Conservation (phyloP, 2,888 invertebrate species). For the Dryobota labecula region DNA sequence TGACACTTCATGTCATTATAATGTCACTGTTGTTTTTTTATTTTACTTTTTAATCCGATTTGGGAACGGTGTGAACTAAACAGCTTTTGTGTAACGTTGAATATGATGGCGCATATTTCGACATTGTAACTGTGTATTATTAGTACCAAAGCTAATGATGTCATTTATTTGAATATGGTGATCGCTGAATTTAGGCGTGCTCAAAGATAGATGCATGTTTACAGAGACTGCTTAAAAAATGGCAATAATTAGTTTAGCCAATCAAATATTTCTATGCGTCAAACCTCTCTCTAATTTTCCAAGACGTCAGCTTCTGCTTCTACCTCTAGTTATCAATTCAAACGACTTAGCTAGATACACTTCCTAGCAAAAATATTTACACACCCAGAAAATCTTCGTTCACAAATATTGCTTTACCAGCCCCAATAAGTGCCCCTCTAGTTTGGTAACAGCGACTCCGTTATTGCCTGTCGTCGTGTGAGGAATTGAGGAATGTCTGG, state of each 20-base stretch:
- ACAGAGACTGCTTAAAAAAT: not conserved
- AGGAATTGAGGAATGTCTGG: slow-evolving; percentile 69
- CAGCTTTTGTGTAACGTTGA: not conserved
- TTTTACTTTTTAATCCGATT: slow-evolving; percentile 18
- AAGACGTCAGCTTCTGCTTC: not conserved
- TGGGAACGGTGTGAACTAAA: not conserved
- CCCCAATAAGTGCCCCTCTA: slow-evolving; percentile 45
- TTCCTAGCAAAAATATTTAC: slow-evolving; percentile 17
- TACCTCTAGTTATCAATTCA: not conserved
- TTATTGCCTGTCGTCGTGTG: slow-evolving; percentile 57
- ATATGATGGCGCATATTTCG: not conserved
- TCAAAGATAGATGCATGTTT: not conserved
- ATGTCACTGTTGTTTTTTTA: slow-evolving; percentile 26
- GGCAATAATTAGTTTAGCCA: not conserved
- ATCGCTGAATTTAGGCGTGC: not conserved
- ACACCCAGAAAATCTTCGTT: slow-evolving; percentile 19
- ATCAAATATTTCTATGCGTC: not conserved
- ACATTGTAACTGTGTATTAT: not conserved
- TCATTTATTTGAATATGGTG: too few species aligned
- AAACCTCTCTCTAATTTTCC: too few species aligned
- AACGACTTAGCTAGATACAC: slow-evolving; percentile 4
- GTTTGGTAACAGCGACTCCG: slow-evolving; percentile 40
- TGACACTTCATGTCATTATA: slow-evolving; percentile 59
- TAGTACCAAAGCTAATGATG: not conserved
- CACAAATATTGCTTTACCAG: slow-evolving; percentile 28